Percentiles rank a stretch among this genome's conserved stretches.
Conservation (phyloP, 2,888 invertebrate species). For the Apamea sordens region DNA sequence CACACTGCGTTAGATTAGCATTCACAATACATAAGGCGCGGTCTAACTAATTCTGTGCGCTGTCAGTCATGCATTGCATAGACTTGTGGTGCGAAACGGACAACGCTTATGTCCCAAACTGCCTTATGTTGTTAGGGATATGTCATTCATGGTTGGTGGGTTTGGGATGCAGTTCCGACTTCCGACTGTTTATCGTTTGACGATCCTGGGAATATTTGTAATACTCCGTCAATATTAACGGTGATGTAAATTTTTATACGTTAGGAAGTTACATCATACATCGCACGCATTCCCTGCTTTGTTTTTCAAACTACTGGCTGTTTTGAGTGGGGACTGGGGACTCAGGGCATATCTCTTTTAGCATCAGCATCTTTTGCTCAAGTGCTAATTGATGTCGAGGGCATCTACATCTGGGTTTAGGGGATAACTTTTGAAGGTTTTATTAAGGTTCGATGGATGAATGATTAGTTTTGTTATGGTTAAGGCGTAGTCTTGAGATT, state of each 20-base stretch:
- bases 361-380: background rate
- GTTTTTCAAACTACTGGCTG: background rate
- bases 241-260: background rate
- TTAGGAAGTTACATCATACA: background rate
- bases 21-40: constrained; percentile 24
- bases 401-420: background rate
- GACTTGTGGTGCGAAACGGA: constrained; percentile 3
- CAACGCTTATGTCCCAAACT: constrained; percentile 8
- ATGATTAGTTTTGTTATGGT: background rate
- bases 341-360: background rate
- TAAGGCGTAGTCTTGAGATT: too few relatives aligned
- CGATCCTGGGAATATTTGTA: constrained; percentile 7
- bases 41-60: constrained; percentile 14
- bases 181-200: constrained; percentile 20
- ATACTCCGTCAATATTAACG: background rate
- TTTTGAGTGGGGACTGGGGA: background rate
- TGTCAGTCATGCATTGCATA: background rate
- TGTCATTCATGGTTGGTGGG: constrained; percentile 26
- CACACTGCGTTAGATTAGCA: constrained; percentile 34
- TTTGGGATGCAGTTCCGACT: constrained; percentile 38
- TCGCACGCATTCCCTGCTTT: background rate
- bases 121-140: constrained; percentile 28
- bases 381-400: background rate
- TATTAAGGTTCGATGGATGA: background rate
- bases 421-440: background rate